These are phyloP conservation scores for Chitala chitala DNA, from an alignment of 2,113 vertebrate genomes.

Conservation along the genomic window DNA sequence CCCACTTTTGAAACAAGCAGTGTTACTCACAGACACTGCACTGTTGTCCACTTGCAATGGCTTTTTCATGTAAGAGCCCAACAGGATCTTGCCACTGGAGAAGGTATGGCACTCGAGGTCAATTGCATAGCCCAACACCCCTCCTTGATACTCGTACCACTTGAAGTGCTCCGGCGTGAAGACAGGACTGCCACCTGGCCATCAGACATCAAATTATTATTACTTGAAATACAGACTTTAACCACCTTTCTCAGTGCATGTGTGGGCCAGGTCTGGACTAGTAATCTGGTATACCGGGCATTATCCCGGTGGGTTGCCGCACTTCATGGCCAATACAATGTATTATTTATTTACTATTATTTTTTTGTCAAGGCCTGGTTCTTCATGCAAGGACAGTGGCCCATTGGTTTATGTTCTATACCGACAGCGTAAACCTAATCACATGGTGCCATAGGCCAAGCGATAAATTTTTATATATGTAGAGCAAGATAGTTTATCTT, in stretches of 20 bases:
- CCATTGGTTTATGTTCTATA: no score
- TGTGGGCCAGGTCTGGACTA: no score
- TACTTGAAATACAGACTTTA: not conserved
- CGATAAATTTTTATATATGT: no score
- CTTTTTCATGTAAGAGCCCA: constrained; percentile 64
- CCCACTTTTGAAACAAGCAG: not conserved
- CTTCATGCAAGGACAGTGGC: no score
- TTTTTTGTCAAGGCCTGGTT: no score
- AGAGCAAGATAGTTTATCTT: no score
- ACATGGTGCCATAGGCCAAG: no score
- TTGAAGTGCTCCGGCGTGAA: constrained; percentile 57
- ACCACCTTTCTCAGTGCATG: not conserved
- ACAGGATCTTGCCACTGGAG: constrained; percentile 56
- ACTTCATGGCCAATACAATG: no score
- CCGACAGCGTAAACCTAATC: no score
- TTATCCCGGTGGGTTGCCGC: no score
- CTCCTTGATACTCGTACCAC: constrained; percentile 55
- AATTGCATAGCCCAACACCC: constrained; percentile 49
- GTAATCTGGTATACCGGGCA: no score
- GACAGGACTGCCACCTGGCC: constrained; percentile 24
- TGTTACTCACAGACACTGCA: constrained; percentile 47
- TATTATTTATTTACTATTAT: no score
- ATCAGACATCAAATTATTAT: not conserved
- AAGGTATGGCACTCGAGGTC: constrained; percentile 43
- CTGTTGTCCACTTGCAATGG: constrained; percentile 57